Evolutionary conservation across 1,140 invertebrate species (phyloP).

Genomic region (Brachionus koreanus): DNA sequence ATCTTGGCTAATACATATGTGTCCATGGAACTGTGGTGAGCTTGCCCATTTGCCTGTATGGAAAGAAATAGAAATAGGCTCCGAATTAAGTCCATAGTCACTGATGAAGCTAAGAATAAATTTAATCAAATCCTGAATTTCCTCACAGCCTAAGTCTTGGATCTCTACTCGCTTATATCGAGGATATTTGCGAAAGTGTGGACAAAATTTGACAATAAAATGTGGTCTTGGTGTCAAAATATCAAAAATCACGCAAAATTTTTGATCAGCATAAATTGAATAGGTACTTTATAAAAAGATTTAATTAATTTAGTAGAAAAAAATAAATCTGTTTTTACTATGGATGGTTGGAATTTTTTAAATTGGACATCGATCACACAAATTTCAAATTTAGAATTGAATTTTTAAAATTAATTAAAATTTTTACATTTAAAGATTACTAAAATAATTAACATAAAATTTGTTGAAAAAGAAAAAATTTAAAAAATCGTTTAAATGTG

Average conservation of each 20-base stretch:
- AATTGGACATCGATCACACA: background rate
- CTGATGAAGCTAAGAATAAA: background rate
- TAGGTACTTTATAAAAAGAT: background rate
- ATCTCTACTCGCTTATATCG: background rate
- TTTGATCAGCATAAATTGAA: background rate
- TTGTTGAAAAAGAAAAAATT: too few species aligned
- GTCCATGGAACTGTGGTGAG: background rate
- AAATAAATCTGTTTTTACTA: background rate
- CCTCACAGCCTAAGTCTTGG: background rate
- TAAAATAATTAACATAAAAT: too few species aligned
- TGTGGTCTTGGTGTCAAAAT: slow-evolving; percentile 1
- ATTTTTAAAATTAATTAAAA: too few species aligned
- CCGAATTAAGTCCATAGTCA: background rate
- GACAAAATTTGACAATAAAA: slow-evolving; percentile 9
- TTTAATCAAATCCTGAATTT: background rate
- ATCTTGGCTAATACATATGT: background rate
- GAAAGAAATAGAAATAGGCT: background rate
- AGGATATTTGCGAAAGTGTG: background rate
- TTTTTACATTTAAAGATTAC: too few species aligned
- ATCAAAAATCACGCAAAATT: slow-evolving; percentile 11
- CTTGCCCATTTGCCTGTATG: slow-evolving; percentile 28
- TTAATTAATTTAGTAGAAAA: background rate
- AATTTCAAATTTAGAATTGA: too few species aligned
- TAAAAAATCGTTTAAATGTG: too few species aligned
- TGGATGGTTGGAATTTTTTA: background rate